Percentiles rank a stretch among this genome's conserved stretches.
phyloP scores from a whole-genome alignment of 2,888 invertebrate genomes.

The Brachypalpus laphriformis region DNA sequence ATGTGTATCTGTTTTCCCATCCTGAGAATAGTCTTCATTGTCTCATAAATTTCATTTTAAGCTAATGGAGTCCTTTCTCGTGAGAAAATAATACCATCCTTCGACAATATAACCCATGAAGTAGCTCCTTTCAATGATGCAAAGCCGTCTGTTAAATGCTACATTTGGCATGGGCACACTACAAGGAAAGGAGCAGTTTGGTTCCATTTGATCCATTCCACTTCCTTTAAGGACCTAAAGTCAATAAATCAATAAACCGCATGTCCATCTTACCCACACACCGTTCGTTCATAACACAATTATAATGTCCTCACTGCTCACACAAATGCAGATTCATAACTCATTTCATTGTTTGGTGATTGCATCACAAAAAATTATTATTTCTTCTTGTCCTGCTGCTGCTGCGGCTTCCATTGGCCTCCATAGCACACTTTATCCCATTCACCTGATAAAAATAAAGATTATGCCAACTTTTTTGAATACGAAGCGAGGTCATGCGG shows the following conservation, averaged over 20 bases:
- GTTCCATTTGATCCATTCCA: background rate
- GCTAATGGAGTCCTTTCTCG: too few species aligned
- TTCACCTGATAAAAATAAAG: conserved; percentile 60
- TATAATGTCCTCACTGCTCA: conserved; percentile 43
- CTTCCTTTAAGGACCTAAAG: background rate
- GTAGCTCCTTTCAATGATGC: too few species aligned
- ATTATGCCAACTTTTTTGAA: conserved; percentile 62
- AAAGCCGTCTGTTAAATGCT: too few species aligned
- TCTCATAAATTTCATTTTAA: too few species aligned
- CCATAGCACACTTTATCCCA: conserved; percentile 32
- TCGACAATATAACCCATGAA: too few species aligned
- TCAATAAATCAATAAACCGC: conserved; percentile 50
- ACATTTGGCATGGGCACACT: too few species aligned
- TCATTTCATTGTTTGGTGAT: conserved; percentile 70
- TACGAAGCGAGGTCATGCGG: conserved; percentile 64
- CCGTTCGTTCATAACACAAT: conserved; percentile 6
- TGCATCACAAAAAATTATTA: conserved; percentile 60
- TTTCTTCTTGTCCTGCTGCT: background rate
- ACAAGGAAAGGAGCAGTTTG: too few species aligned
- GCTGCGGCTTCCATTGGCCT: background rate
- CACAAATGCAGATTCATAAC: conserved; percentile 73
- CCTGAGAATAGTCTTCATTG: too few species aligned
- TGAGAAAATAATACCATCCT: too few species aligned
- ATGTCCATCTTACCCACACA: conserved; percentile 1
- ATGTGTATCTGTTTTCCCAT: too few species aligned